Evolutionary conservation across 2,888 invertebrate genomes (phyloP).

Genomic region (Microctonus hyperodae): DNA sequence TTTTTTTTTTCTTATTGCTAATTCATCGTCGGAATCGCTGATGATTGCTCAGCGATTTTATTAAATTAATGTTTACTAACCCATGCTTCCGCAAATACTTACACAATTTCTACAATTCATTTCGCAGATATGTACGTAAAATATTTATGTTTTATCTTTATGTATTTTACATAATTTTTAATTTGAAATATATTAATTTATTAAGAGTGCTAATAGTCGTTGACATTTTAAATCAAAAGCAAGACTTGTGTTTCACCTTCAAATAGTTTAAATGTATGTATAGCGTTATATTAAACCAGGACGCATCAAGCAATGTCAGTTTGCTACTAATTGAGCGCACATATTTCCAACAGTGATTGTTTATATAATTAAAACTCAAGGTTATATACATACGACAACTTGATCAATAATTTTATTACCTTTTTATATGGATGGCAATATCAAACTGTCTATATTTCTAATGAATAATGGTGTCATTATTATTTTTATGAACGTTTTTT

Average conservation of each 20-base stretch:
- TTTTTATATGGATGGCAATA: conserved; percentile 10
- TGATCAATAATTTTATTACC: conserved; percentile 21
- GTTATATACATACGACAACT: conserved; percentile 33
- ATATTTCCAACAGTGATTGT: conserved; percentile 43
- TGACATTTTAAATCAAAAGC: neutral
- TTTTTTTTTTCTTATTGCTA: conserved; percentile 7
- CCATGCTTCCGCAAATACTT: conserved; percentile 1
- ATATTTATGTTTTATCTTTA: neutral
- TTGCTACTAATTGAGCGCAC: conserved; percentile 47
- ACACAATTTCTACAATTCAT: conserved; percentile 4
- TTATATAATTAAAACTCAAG: conserved; percentile 40
- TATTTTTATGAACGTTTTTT: neutral
- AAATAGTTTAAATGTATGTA: conserved; percentile 29
- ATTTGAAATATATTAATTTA: neutral
- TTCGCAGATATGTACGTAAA: neutral
- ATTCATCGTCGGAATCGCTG: neutral
- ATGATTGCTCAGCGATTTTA: conserved; percentile 17
- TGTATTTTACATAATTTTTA: neutral
- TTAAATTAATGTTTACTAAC: conserved; percentile 17
- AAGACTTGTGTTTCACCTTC: conserved; percentile 14
- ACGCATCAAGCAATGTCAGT: conserved; percentile 23
- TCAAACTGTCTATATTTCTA: neutral
- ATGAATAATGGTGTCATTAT: neutral
- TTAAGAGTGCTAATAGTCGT: neutral
- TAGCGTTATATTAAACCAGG: conserved; percentile 10